Percentiles rank a stretch among this genome's conserved stretches.
Evolutionary conservation across 2,888 invertebrate species (phyloP).

Genomic region (Octodonta nipae): DNA sequence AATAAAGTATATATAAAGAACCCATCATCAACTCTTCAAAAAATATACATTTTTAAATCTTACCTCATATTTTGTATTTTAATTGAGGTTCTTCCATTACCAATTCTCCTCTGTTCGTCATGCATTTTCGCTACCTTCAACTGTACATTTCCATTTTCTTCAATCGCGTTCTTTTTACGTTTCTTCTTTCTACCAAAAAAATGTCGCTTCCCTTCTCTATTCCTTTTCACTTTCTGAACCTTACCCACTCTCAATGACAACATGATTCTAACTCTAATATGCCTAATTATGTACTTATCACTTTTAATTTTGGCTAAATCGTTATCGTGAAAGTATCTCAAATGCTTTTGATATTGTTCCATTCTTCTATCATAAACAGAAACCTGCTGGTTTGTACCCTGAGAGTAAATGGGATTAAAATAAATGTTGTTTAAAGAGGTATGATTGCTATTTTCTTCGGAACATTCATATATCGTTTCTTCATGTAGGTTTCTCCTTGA

Average conservation of each 20-base stretch:
- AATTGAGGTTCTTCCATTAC: slow-evolving; percentile 32
- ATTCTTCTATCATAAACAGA: no score
- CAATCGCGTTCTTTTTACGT: background rate
- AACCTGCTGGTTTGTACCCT: no score
- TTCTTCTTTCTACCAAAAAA: slow-evolving; percentile 9
- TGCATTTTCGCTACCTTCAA: slow-evolving; percentile 23
- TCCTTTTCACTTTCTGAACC: slow-evolving; percentile 32
- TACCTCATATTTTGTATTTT: slow-evolving; percentile 37
- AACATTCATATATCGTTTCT: slow-evolving; percentile 34
- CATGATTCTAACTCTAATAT: slow-evolving; percentile 53
- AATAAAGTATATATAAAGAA: no score
- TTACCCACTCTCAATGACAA: slow-evolving; percentile 49
- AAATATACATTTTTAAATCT: no score
- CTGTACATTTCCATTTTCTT: slow-evolving; percentile 9
- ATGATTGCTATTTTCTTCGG: slow-evolving; percentile 29
- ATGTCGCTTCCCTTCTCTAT: slow-evolving; percentile 4
- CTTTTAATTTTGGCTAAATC: slow-evolving; percentile 34
- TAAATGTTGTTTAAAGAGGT: slow-evolving; percentile 25
- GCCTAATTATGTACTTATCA: slow-evolving; percentile 48
- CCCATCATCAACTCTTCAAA: no score
- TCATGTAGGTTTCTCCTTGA: slow-evolving; percentile 31
- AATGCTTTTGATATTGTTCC: no score
- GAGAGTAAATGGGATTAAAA: slow-evolving; percentile 31
- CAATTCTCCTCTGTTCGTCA: slow-evolving; percentile 32
- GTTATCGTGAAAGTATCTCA: no score